Evolutionary conservation across 2,888 invertebrate species (phyloP), one percentile per base, ranked within the genome.

Genomic region (Ophioninae sp.): DNA sequence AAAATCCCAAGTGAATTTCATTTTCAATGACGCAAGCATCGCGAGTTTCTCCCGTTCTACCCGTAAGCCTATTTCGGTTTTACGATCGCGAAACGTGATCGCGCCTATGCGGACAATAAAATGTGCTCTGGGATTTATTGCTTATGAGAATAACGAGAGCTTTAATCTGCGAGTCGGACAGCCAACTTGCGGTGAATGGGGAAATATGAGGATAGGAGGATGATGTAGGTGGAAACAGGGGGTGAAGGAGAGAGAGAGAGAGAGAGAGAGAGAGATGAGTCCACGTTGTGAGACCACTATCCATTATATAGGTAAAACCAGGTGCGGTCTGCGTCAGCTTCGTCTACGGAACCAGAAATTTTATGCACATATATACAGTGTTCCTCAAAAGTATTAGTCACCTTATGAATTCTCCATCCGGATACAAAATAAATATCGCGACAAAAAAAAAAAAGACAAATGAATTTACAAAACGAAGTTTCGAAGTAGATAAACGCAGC

Each of bases 301-400:
- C 75, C 79, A 84, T 84, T 84, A 84, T 84, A 81, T 67, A 74
- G 67, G 50, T 70, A 79, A 76, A 81, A 72, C 76, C 72, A 74
- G 84, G 72, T 81, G 79, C 75, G 84, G 81, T 81, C 81, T 84
- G 79, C 72, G 78, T 79, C 81, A 84, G 84, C 78, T 81, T 65
- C 77, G 59, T 62, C 72, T 75, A 62, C 68, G 50, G 67, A 79
- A 44, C 68, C 79, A 74, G 67, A 56, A 61, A 74, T 73, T 59
- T 56, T 73, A 67, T 73, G 59, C 74, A 73, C 23, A 79, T 64
- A 57, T 56, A 76, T 56, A 68, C 57, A 30, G 30, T 30, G 30
- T 30, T 30, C 2, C 30, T 30, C 30, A 30, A 30, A 30, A 30
- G 30, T 30, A 30, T 30, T 30, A 30, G 30, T 3, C 30, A 30